Base-by-base conservation (phyloP, 2,888 invertebrate species). In the Protodeltote pygarga region DNA sequence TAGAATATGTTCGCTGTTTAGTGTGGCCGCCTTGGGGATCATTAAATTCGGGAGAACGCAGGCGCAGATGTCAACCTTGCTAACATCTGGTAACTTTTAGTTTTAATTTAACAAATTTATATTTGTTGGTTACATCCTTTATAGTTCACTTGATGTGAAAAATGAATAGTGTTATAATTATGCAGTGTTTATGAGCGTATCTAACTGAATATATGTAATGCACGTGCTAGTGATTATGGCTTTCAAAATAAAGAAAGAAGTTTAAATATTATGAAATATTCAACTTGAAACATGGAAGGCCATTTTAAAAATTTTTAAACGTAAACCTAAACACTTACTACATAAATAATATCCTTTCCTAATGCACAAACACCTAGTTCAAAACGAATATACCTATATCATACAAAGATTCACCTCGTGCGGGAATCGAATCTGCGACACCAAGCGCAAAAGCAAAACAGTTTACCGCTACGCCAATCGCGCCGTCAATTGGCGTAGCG, bases 1-100 rank as follows among this genome's bases (percentile, higher is more conserved):
- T 86, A 84, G 84, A 87, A 85, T 80, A 83, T 91, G 90, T 89
- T 91, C 83, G 87, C 90, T 89, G 87, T 89, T 89, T 89, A 88
- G 87, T 86, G 79, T 82, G 78, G 45, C 85, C 83, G 85, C 83
- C 90, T 79, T 81, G 86, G 89, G 91, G 83, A 82, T 85, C 84
- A 87, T 90, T 89, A 89, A 83, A 82, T 83, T 84, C 71, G 73
- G 77, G 48, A 51, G 71, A 73, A 75, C 71, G 83, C 90, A 89
- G 85, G 74, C 71, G 83, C 90, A 89, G 85, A 87, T 89, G 89
- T 85, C 83, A 79, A 75, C 63, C 68, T 67, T 60, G 65, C 55
- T 53, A 48, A 71, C 89, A 89, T 89, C 84, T 91, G 90, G 84
- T 76, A 77, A 76, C 72, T 76, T 79, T 83, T 70, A 72, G 68